A percentile compares a stretch with the other conserved stretches of the same genome.
Evolutionary conservation across 2,888 invertebrate species (phyloP).

Genomic region (Escarpia spicata): DNA sequence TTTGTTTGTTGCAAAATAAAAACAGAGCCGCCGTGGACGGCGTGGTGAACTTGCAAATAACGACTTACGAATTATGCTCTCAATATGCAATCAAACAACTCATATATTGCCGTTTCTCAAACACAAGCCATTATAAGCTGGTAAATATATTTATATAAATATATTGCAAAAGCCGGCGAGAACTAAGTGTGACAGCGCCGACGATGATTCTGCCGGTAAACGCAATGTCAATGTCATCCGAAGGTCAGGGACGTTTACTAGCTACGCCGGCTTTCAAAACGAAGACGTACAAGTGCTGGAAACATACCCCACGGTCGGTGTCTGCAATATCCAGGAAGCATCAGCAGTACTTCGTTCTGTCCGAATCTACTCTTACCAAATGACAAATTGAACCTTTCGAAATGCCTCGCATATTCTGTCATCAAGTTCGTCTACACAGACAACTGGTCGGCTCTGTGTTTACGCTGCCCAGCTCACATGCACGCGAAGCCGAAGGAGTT

Average conservation of each 20-base stretch:
- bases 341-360: conserved; percentile 1
- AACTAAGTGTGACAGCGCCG: neutral
- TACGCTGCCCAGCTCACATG: conserved; percentile 3
- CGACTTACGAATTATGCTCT: neutral
- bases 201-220: neutral
- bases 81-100: neutral
- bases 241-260: conserved; percentile 16
- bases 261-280: neutral
- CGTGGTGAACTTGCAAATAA: neutral
- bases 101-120: neutral
- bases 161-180: neutral
- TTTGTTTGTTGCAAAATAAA: neutral
- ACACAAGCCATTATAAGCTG: neutral
- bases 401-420: neutral
- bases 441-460: neutral
- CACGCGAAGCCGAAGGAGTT: neutral
- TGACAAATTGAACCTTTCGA: neutral
- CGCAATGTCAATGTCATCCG: conserved; percentile 12
- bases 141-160: neutral
- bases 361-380: neutral
- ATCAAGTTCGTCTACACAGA: neutral
- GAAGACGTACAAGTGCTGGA: neutral
- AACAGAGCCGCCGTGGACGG: neutral
- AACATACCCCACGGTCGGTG: conserved; percentile 6
- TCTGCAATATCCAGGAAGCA: conserved; percentile 4